These are phyloP conservation scores for Epinotia demarniana DNA, from an alignment of 2,888 invertebrate genomes.

Conservation along the genomic window DNA sequence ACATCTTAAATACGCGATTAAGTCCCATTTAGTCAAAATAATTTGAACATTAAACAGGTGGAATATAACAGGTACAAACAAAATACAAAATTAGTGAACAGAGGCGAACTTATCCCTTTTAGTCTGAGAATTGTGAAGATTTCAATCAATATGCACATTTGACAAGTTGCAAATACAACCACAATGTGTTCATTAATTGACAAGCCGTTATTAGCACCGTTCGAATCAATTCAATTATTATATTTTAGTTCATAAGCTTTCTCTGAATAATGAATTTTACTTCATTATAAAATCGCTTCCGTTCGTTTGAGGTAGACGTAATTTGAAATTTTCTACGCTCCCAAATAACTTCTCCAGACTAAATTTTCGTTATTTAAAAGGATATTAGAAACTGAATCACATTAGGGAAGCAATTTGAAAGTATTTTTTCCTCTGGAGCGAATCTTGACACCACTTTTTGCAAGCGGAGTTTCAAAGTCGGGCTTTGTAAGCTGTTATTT, in stretches of 20 bases:
- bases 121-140: no score
- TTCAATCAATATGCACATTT: no score
- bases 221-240: not conserved
- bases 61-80: no score
- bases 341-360: slow-evolving; percentile 32
- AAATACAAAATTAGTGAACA: no score
- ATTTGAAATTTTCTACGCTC: slow-evolving; percentile 30
- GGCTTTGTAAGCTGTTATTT: slow-evolving; percentile 11
- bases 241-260: slow-evolving; percentile 3
- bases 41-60: no score
- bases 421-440: slow-evolving; percentile 36
- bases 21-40: no score
- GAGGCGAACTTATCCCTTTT: no score
- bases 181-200: not conserved
- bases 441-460: slow-evolving; percentile 37
- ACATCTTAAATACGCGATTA: no score
- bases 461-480: slow-evolving; percentile 6
- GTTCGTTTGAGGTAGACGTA: slow-evolving; percentile 8
- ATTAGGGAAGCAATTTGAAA: slow-evolving; percentile 41
- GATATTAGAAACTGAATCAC: slow-evolving; percentile 42
- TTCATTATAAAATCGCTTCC: slow-evolving; percentile 25
- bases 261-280: slow-evolving; percentile 22
- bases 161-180: not conserved
- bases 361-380: slow-evolving; percentile 38
- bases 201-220: not conserved